Percentiles rank a stretch among this genome's conserved stretches.
Evolutionary conservation across 2,113 vertebrate genomes (phyloP).

Genomic region (Lasiurus borealis): DNA sequence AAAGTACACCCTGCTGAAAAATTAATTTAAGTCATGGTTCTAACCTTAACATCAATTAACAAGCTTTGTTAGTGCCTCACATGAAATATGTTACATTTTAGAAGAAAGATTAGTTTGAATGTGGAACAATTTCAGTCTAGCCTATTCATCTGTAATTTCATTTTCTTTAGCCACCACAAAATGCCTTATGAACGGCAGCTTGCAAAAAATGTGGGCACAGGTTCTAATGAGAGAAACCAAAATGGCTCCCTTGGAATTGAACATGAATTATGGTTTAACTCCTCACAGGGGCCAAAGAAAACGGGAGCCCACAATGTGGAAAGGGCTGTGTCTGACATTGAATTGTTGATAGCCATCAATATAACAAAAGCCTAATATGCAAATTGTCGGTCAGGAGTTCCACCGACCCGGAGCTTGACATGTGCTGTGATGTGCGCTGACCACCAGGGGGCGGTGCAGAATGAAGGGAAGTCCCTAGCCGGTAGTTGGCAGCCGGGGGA

Average conservation of each 20-base stretch:
- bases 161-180: constrained; percentile 52
- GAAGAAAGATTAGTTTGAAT: constrained; percentile 23
- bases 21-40: background rate
- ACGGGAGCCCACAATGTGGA: background rate
- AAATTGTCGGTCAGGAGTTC: no score
- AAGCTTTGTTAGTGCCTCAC: background rate
- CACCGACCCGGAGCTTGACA: no score
- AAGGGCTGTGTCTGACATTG: constrained; percentile 1
- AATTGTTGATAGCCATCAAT: background rate
- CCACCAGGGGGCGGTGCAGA: no score
- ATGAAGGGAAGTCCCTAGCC: no score
- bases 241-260: constrained; percentile 49
- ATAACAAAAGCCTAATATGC: no score
- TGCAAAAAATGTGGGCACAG: background rate
- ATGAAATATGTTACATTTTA: background rate
- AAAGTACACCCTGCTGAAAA: background rate
- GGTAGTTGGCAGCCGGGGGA: no score
- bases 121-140: background rate
- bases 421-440: no score
- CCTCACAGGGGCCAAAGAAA: constrained; percentile 26
- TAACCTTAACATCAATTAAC: background rate
- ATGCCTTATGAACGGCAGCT: background rate
- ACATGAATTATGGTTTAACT: background rate
- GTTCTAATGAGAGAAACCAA: constrained; percentile 48
- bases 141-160: background rate